These are phyloP conservation scores for Limenitis arthemis DNA, from an alignment of 2,888 invertebrate species.

Conservation along the genomic window DNA sequence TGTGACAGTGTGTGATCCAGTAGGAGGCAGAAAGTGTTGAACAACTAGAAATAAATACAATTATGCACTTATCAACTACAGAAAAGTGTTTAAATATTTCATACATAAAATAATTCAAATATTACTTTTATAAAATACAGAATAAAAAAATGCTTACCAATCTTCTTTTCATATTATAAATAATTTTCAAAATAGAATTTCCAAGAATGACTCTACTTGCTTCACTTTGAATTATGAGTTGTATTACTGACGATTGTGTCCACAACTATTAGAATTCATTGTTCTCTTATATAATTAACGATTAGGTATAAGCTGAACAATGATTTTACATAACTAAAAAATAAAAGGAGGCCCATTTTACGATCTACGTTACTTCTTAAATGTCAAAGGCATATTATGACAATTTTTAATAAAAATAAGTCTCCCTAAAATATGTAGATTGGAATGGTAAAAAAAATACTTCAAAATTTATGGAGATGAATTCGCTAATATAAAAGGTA, in stretches of 20 bases:
- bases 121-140: no score
- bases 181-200: background rate
- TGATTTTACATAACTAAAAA: background rate
- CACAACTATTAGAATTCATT: background rate
- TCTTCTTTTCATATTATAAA: conserved; percentile 2
- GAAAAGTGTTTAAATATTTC: no score
- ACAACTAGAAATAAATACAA: conserved; percentile 19
- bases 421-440: no score
- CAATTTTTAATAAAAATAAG: no score
- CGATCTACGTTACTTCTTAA: no score
- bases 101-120: no score
- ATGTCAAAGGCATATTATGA: no score
- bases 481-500: no score
- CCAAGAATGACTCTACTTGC: background rate
- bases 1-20: conserved; percentile 10
- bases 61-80: background rate
- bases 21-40: conserved; percentile 9
- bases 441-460: no score
- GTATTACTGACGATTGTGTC: conserved; percentile 1
- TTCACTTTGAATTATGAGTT: background rate
- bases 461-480: no score
- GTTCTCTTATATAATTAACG: background rate
- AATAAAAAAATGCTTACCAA: background rate
- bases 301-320: background rate
- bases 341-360: no score